Evolutionary conservation across 92 coral and sea anemone genomes (phyloP).

Genomic region (Parazoanthus darwini): DNA sequence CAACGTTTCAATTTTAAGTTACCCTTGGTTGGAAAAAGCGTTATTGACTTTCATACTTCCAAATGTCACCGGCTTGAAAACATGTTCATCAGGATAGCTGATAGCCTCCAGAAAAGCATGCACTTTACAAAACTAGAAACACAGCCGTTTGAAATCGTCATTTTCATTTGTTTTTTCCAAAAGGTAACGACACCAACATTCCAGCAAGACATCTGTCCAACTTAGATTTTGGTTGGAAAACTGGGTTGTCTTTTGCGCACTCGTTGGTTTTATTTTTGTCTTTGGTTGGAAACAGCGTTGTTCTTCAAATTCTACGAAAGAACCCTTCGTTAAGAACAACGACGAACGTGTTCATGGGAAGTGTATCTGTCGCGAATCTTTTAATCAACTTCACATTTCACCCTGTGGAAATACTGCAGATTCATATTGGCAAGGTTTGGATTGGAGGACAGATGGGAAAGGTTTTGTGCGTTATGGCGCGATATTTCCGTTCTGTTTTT

Average conservation of each 20-base stretch:
- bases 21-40: too few species aligned
- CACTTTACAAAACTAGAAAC: too few species aligned
- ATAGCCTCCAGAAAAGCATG: too few species aligned
- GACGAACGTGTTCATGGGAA: slow-evolving; percentile 22
- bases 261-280: slow-evolving; percentile 5
- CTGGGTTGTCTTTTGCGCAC: background rate
- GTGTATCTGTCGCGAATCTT: slow-evolving; percentile 13
- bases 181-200: slow-evolving; percentile 15
- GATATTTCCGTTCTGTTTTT: slow-evolving; percentile 7
- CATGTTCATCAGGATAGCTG: too few species aligned
- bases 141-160: too few species aligned
- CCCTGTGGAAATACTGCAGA: slow-evolving; percentile 5
- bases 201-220: background rate
- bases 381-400: slow-evolving; percentile 9
- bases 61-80: too few species aligned
- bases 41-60: too few species aligned
- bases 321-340: slow-evolving; percentile 18
- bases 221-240: slow-evolving; percentile 1
- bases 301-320: slow-evolving; percentile 2
- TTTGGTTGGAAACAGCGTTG: slow-evolving; percentile 10
- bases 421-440: slow-evolving; percentile 20
- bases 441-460: slow-evolving; percentile 2
- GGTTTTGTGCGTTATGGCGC: background rate
- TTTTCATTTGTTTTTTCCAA: background rate
- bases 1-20: too few species aligned